Conservation (phyloP, 2,797 vertebrate genomes). For the Tympanoctomys barrerae region DNA sequence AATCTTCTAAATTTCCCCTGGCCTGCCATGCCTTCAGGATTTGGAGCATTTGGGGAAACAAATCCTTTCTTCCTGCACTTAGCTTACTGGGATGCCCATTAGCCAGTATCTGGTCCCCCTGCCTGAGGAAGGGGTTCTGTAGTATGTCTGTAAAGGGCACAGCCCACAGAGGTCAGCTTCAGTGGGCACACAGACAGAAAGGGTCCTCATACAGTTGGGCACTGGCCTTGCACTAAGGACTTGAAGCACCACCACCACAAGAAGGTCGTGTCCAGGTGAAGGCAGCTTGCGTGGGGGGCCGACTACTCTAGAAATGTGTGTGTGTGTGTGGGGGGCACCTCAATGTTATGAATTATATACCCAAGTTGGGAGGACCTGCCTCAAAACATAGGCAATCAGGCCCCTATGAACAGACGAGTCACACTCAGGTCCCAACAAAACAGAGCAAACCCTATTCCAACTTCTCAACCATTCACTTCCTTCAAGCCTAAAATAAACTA, state of each 20-base stretch:
- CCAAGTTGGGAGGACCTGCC: background rate
- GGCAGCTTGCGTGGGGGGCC: background rate
- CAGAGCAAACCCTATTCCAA: background rate
- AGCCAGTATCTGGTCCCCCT: background rate
- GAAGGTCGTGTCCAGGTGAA: background rate
- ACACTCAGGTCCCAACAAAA: background rate
- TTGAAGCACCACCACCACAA: background rate
- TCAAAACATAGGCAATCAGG: background rate
- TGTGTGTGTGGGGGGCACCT: too few relatives aligned
- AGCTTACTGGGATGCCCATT: background rate
- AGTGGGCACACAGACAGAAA: background rate
- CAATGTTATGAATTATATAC: background rate
- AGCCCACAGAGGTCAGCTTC: background rate
- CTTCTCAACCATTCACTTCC: background rate
- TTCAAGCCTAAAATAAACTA: constrained; percentile 33
- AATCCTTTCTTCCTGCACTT: background rate
- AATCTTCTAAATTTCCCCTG: background rate
- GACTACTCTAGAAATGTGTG: background rate
- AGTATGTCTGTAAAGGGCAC: background rate
- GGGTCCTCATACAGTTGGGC: background rate
- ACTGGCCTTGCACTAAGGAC: background rate
- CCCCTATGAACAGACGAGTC: background rate
- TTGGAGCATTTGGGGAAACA: background rate
- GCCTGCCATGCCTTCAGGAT: background rate
- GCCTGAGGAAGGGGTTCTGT: background rate